Conservation (phyloP, 2,113 vertebrate genomes). For the Neolamprologus cancellatus region DNA sequence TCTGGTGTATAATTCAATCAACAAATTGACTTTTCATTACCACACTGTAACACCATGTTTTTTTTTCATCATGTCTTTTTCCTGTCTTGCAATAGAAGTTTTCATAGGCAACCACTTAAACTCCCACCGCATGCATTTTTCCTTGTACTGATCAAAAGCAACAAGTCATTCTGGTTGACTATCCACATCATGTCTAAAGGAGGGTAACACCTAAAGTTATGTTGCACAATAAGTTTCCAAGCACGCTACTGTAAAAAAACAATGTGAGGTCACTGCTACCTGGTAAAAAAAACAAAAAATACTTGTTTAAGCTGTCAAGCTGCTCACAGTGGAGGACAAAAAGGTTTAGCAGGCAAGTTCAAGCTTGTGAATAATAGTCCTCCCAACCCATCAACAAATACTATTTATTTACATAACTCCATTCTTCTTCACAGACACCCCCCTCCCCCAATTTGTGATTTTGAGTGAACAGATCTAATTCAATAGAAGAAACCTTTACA, state of each 20-base stretch:
- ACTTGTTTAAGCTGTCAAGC: neutral
- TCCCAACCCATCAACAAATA: neutral
- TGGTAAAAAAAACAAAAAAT: neutral
- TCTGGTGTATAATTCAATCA: neutral
- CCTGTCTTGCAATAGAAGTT: neutral
- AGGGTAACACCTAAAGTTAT: neutral
- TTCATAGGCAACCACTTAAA: neutral
- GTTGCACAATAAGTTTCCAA: neutral
- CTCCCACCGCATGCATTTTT: neutral
- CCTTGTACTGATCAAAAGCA: neutral
- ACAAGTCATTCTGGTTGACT: neutral
- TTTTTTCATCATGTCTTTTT: neutral
- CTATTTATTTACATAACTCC: neutral
- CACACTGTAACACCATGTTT: neutral
- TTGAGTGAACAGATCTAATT: neutral
- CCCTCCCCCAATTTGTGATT: neutral
- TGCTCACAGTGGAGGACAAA: neutral
- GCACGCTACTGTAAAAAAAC: neutral
- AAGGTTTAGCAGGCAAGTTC: neutral
- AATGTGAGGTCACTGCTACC: neutral
- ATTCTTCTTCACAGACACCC: neutral
- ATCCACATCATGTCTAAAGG: neutral
- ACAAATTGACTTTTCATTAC: neutral
- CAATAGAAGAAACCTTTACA: neutral
- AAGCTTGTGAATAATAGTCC: neutral